phyloP scores from a whole-genome alignment of 2,113 vertebrate species.

The Psammodynastes pulverulentus region DNA sequence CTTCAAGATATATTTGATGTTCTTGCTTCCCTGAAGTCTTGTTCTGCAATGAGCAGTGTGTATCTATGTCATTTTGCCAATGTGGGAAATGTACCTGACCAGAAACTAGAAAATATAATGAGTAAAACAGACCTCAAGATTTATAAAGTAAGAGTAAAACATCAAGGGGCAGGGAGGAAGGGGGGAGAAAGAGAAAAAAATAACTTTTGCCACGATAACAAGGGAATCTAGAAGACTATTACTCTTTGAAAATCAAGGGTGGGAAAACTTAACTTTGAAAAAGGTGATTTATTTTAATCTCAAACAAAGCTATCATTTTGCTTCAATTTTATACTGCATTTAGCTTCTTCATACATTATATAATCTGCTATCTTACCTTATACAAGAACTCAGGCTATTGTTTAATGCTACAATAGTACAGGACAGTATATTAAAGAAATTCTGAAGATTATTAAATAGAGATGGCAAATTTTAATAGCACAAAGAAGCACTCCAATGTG shows the following conservation, averaged over 20 bases:
- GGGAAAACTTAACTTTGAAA: constrained; percentile 41
- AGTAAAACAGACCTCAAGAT: constrained; percentile 24
- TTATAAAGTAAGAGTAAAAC: constrained; percentile 29
- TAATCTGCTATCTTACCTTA: not conserved
- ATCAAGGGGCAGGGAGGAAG: not conserved
- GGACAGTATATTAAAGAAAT: not conserved
- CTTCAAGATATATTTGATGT: constrained; percentile 33
- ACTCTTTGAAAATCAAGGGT: constrained; percentile 34
- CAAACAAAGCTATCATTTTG: not conserved
- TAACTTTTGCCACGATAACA: not conserved
- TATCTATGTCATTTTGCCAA: constrained; percentile 20
- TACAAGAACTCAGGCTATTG: not conserved
- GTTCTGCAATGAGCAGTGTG: constrained; percentile 25
- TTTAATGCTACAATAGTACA: not conserved
- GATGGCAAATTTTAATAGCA: not conserved
- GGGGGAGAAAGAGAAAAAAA: constrained; percentile 17
- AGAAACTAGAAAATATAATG: constrained; percentile 43
- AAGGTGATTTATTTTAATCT: not conserved
- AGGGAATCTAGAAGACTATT: constrained; percentile 25
- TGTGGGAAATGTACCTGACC: constrained; percentile 40
- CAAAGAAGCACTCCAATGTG: not conserved
- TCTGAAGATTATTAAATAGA: not conserved
- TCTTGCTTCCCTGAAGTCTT: constrained; percentile 14
- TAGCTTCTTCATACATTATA: not conserved
- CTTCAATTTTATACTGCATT: not conserved